Evolutionary conservation across 2,113 vertebrate genomes (phyloP).

Genomic region (Onychorhynchus coronatus): DNA sequence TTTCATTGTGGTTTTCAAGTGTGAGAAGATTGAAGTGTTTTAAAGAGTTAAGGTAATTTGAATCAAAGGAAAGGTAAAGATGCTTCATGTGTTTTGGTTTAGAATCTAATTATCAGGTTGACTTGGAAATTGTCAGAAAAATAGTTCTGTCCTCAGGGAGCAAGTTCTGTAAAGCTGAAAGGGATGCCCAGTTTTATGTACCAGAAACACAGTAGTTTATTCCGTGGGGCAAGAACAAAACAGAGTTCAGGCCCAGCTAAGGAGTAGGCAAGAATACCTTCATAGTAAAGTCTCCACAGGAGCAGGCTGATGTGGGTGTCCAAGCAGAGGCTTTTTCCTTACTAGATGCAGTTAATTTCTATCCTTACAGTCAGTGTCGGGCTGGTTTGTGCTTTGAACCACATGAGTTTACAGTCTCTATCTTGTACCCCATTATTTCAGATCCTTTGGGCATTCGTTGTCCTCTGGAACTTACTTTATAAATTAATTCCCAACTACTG

Average conservation of each 20-base stretch:
- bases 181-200: not conserved
- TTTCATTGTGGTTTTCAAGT: not conserved
- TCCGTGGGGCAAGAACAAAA: not conserved
- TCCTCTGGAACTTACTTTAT: not conserved
- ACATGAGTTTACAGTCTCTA: not conserved
- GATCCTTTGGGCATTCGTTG: not conserved
- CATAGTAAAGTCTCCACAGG: not conserved
- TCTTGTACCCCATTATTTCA: not conserved
- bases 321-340: not conserved
- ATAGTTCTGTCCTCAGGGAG: not conserved
- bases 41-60: not conserved
- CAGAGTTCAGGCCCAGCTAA: not conserved
- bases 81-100: not conserved
- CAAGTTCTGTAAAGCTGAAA: not conserved
- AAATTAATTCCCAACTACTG: not conserved
- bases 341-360: not conserved
- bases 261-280: not conserved
- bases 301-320: not conserved
- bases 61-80: not conserved
- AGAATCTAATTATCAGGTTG: not conserved
- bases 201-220: not conserved
- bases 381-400: not conserved
- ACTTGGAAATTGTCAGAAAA: not conserved
- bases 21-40: not conserved
- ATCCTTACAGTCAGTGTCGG: rapidly evolving